Base-by-base conservation (phyloP, 1,140 invertebrate genomes). In the Oncopeltus fasciatus region DNA sequence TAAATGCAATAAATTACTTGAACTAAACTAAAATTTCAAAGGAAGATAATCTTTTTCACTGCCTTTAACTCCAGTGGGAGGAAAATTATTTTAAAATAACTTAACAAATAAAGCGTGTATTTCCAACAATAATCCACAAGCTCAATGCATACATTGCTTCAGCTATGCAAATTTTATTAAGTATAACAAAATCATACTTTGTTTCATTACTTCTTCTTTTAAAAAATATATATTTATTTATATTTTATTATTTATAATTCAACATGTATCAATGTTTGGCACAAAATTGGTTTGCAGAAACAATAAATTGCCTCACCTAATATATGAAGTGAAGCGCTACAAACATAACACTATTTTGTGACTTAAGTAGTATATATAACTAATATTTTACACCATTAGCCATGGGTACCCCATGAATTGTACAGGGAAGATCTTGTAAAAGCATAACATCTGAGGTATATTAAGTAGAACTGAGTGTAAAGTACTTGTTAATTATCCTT, bases 31-130 rank as follows among this genome's bases (percentile, higher is more conserved):
- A n/a, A n/a, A n/a, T n/a, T n/a, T n/a, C n/a, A n/a, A n/a, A n/a
- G n/a, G n/a, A n/a, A n/a, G n/a, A n/a, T n/a, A n/a, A n/a, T n/a
- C n/a, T n/a, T n/a, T n/a, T n/a, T n/a, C n/a, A n/a, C n/a, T n/a
- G n/a, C n/a, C n/a, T n/a, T n/a, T n/a, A n/a, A n/a, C n/a, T n/a
- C n/a, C n/a, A n/a, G n/a, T n/a, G n/a, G n/a, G n/a, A n/a, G n/a
- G n/a, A n/a, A n/a, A n/a, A n/a, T n/a, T n/a, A n/a, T n/a, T 14
- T 38, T 5, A 38, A 38, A 8, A 38, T 38, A 38, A 38, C 31
- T 64, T 61, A 60, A 64, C 63, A 64, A 60, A 61, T 64, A 64
- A 64, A 64, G 63, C 63, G 63, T 64, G 63, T 64, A 64, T 61
- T 64, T 61, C 46, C 47, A 61, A 64, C 63, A 64, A 61, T 46